A percentile compares a stretch with the other conserved stretches of the same genome.
phyloP scores from a whole-genome alignment of 1,140 invertebrate species.

The Procambarus clarkii region DNA sequence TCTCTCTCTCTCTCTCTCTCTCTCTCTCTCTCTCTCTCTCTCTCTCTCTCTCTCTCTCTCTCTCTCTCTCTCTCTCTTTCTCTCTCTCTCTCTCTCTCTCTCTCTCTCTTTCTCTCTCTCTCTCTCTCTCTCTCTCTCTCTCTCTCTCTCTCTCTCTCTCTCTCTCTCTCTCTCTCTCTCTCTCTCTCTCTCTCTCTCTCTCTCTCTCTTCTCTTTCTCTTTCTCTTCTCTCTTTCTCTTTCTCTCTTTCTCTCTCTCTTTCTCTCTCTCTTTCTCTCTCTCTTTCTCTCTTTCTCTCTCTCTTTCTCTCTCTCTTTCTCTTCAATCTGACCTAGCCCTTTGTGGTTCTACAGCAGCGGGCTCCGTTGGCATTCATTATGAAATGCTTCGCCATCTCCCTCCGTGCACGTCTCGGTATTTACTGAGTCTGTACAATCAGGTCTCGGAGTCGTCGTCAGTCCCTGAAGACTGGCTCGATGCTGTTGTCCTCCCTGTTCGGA shows the following conservation, averaged over 20 bases:
- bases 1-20: neutral
- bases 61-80: neutral
- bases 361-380: no score
- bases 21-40: neutral
- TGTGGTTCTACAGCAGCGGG: no score
- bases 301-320: neutral
- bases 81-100: neutral
- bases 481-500: no score
- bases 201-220: neutral
- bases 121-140: neutral
- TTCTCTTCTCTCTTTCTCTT: conserved; percentile 4
- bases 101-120: neutral
- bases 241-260: neutral
- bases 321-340: no score
- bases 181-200: conserved; percentile 40
- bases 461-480: no score
- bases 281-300: neutral
- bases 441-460: no score
- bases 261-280: neutral
- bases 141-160: conserved; percentile 12
- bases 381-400: no score
- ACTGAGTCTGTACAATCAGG: no score
- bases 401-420: no score
- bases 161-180: conserved; percentile 11
- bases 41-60: neutral